Percentiles rank a stretch among this genome's conserved stretches.
These are phyloP conservation scores for Trissonchulus latispiculum DNA, from an alignment of 2,888 invertebrate species.

Conservation along the genomic window DNA sequence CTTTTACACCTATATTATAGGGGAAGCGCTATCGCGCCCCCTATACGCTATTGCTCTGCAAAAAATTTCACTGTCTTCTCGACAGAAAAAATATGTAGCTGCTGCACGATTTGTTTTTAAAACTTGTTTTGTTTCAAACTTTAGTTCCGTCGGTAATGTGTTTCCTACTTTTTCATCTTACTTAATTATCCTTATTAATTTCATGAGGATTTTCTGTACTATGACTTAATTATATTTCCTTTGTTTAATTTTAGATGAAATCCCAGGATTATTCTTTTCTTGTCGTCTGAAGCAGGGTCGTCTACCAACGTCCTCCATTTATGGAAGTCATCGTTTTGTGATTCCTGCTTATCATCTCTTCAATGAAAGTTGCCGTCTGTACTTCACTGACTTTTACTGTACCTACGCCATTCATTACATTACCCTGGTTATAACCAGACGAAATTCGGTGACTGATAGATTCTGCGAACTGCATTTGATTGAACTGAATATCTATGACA, in stretches of 20 bases:
- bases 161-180: too few relatives aligned
- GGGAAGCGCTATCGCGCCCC: too few relatives aligned
- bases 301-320: slow-evolving; percentile 35
- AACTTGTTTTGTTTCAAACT: too few relatives aligned
- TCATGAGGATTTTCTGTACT: not conserved
- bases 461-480: slow-evolving; percentile 31
- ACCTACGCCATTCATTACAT: slow-evolving; percentile 40
- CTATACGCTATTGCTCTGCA: too few relatives aligned
- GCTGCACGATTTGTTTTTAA: too few relatives aligned
- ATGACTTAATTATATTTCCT: not conserved
- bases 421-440: slow-evolving; percentile 37
- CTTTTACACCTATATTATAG: too few relatives aligned
- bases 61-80: too few relatives aligned
- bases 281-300: slow-evolving; percentile 33
- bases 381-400: slow-evolving; percentile 46
- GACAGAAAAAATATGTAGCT: too few relatives aligned
- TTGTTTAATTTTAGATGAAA: slow-evolving; percentile 15
- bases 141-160: too few relatives aligned
- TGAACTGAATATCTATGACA: slow-evolving; percentile 25
- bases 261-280: slow-evolving; percentile 42
- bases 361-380: slow-evolving; percentile 30
- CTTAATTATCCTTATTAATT: not conserved
- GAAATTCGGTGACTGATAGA: slow-evolving; percentile 32
- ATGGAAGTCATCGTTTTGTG: slow-evolving; percentile 37
- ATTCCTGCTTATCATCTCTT: slow-evolving; percentile 29